A percentile compares a stretch with the other conserved stretches of the same genome.
phyloP scores from a whole-genome alignment of 2,797 vertebrate species.

The Thripadectes ignobilis region DNA sequence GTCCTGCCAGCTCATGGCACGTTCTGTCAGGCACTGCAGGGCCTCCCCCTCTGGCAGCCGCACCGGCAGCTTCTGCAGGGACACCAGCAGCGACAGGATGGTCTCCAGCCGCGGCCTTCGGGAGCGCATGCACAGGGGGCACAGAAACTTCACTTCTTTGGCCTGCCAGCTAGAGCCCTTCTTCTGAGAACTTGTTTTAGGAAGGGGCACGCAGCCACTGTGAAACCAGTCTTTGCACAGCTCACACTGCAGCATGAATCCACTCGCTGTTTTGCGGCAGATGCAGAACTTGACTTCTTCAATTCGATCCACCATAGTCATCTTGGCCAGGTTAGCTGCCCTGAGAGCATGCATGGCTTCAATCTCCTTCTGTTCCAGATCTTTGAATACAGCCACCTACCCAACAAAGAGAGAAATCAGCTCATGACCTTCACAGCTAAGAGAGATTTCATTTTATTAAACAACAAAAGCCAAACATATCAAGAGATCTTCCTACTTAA shows the following conservation, averaged over 20 bases:
- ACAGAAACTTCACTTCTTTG: conserved; percentile 97
- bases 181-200: conserved; percentile 92
- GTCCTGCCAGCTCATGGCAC: conserved; percentile 99
- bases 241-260: conserved; percentile 98
- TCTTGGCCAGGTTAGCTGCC: conserved; percentile 94
- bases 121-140: conserved; percentile 94
- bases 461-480: fast-evolving
- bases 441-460: not conserved
- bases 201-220: conserved; percentile 92
- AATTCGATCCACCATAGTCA: conserved; percentile 95
- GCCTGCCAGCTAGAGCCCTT: conserved; percentile 90
- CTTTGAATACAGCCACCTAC: conserved; percentile 92
- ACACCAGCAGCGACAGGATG: conserved; percentile 93
- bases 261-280: conserved; percentile 93
- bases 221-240: conserved; percentile 99
- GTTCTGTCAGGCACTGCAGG: conserved; percentile 94
- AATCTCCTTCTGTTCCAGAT: conserved; percentile 93
- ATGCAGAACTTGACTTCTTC: conserved; percentile 99
- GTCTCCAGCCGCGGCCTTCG: conserved; percentile 94
- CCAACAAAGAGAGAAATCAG: not conserved
- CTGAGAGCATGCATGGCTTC: conserved; percentile 94
- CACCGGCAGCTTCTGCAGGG: conserved; percentile 95
- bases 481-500: not conserved
- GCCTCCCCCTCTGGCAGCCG: conserved; percentile 95
- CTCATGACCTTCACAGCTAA: not conserved